A percentile compares a stretch with the other conserved stretches of the same genome.
Evolutionary conservation across 2,113 vertebrate genomes (phyloP).

Genomic region (Cottus gobio): DNA sequence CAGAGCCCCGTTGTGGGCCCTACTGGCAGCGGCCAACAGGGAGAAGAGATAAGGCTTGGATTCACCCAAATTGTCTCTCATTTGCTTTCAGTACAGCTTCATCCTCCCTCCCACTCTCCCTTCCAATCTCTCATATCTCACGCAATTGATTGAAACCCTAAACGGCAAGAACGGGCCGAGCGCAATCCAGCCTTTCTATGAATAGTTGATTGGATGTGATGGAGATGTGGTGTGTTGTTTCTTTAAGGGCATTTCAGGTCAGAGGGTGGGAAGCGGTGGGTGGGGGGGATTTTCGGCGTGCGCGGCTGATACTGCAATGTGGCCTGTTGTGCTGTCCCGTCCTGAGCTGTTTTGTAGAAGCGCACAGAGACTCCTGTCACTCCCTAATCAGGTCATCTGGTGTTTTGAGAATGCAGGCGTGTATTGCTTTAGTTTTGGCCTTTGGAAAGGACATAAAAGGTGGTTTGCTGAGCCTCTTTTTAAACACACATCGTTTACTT

Average conservation of each 20-base stretch:
- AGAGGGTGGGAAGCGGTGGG: constrained; percentile 34
- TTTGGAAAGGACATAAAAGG: constrained; percentile 27
- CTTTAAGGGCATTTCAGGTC: constrained; percentile 76
- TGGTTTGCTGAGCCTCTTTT: constrained; percentile 27
- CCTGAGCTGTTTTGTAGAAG: constrained; percentile 54
- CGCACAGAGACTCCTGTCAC: constrained; percentile 53
- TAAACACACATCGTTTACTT: constrained; percentile 9
- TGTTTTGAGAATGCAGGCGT: constrained; percentile 34
- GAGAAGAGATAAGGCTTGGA: constrained; percentile 30
- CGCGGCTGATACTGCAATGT: constrained; percentile 46
- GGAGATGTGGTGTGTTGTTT: constrained; percentile 67
- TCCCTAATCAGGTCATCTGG: constrained; percentile 63
- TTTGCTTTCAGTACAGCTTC: constrained; percentile 59
- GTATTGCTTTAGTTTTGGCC: constrained; percentile 8
- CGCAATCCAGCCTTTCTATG: constrained; percentile 66
- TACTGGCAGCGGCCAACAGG: constrained; percentile 22
- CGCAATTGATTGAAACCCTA: constrained; percentile 78
- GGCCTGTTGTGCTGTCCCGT: constrained; percentile 38
- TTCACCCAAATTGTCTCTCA: constrained; percentile 47
- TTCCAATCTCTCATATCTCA: constrained; percentile 61
- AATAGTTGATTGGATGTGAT: constrained; percentile 74
- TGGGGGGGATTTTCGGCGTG: constrained; percentile 20
- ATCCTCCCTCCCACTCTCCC: constrained; percentile 39
- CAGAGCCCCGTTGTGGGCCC: constrained; percentile 23
- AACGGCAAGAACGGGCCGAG: constrained; percentile 55